Conservation (phyloP, 2,113 vertebrate genomes). For the Gavialis gangeticus region DNA sequence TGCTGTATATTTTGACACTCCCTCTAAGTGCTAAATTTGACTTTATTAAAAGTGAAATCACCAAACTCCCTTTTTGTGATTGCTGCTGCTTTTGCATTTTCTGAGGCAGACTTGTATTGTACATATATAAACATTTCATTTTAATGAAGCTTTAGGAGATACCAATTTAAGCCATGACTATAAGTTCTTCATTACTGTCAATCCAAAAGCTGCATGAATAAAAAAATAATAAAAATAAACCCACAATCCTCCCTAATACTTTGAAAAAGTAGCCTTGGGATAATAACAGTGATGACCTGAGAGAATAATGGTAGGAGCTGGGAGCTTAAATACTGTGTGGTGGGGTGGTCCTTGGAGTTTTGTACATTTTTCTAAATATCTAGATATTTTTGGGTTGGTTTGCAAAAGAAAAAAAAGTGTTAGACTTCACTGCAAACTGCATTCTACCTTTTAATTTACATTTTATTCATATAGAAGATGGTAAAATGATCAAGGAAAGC, state of each 20-base stretch:
- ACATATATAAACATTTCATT: constrained; percentile 44
- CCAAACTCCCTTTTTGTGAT: constrained; percentile 51
- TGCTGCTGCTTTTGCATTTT: constrained; percentile 55
- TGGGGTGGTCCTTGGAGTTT: neutral
- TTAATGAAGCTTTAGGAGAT: constrained; percentile 53
- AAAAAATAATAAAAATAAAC: constrained; percentile 13
- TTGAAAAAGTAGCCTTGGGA: constrained; percentile 64
- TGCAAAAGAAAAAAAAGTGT: constrained; percentile 13
- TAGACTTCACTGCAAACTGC: constrained; percentile 16
- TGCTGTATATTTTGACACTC: constrained; percentile 76
- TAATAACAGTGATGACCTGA: constrained; percentile 49
- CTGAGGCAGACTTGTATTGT: constrained; percentile 10
- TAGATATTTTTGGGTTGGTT: constrained; percentile 11
- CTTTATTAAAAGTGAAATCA: constrained; percentile 78
- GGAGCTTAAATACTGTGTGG: neutral
- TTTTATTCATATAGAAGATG: constrained; percentile 32
- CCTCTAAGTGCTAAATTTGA: constrained; percentile 77
- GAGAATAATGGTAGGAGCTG: neutral
- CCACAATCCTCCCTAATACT: constrained; percentile 30
- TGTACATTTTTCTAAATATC: constrained; percentile 55
- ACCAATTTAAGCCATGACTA: constrained; percentile 51
- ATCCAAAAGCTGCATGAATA: constrained; percentile 56
- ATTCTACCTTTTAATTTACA: constrained; percentile 15
- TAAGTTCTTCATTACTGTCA: constrained; percentile 50
- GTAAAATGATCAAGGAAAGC: constrained; percentile 23